Conservation (phyloP, 2,113 vertebrate species). For the Addax nasomaculatus region DNA sequence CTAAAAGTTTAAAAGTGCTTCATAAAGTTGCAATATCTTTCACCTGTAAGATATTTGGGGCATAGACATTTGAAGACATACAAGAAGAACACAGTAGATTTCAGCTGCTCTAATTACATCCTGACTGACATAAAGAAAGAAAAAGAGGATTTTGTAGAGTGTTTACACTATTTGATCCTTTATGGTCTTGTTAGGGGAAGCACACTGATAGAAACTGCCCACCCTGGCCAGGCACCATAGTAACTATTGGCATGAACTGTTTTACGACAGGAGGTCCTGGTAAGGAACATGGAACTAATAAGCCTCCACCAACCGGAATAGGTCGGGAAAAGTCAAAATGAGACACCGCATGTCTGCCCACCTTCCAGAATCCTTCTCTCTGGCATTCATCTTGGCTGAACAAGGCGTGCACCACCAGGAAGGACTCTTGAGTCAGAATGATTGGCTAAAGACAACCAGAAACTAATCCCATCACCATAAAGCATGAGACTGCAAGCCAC, state of each 20-base stretch:
- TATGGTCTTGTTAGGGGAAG: not conserved
- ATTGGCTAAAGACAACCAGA: fast-evolving
- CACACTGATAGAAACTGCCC: not conserved
- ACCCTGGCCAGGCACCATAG: not conserved
- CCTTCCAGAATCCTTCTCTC: not conserved
- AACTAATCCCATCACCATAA: not conserved
- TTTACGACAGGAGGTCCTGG: not conserved
- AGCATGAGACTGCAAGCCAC: not conserved
- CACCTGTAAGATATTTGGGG: not conserved
- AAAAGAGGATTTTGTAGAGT: not conserved
- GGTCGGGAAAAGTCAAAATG: not conserved
- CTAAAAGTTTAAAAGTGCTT: not conserved
- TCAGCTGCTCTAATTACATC: constrained; percentile 18
- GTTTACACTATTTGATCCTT: not conserved
- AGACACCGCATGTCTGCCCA: not conserved
- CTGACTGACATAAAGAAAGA: not conserved
- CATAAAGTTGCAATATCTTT: not conserved
- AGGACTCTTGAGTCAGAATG: not conserved
- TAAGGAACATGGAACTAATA: not conserved
- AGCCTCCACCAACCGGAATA: not conserved
- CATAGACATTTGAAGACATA: not conserved
- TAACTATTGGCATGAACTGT: not conserved
- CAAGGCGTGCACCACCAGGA: not conserved
- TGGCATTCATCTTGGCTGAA: not conserved
- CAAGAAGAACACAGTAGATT: not conserved